phyloP scores from a whole-genome alignment of 2,888 invertebrate genomes.

The Tiliacea aurago region DNA sequence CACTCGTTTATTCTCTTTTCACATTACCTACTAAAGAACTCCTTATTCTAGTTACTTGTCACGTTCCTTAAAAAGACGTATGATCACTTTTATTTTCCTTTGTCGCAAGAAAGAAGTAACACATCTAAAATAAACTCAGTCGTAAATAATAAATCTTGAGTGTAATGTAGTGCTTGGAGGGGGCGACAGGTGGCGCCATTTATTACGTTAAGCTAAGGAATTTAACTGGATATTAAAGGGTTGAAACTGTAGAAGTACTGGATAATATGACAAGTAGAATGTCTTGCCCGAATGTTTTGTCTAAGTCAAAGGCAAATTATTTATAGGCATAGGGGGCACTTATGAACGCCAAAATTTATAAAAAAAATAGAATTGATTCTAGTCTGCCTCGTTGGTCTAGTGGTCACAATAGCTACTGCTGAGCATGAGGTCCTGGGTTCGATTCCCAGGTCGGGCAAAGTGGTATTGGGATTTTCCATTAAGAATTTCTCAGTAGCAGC shows the following conservation, averaged over 20 bases:
- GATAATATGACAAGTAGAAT: neutral
- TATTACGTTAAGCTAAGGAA: conserved; percentile 23
- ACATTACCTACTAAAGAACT: conserved; percentile 5
- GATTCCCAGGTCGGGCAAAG: too few relatives aligned
- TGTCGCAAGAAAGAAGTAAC: conserved; percentile 10
- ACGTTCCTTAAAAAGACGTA: conserved; percentile 6
- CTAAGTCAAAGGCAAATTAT: too few relatives aligned
- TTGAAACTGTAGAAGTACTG: neutral
- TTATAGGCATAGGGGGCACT: too few relatives aligned
- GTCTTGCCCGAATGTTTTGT: too few relatives aligned
- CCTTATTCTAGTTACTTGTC: neutral
- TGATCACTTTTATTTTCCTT: conserved; percentile 26
- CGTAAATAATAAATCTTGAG: conserved; percentile 59
- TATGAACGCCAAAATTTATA: too few relatives aligned
- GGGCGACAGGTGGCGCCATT: conserved; percentile 40
- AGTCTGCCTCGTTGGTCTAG: too few relatives aligned
- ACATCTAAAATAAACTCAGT: conserved; percentile 18
- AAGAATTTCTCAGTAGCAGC: too few relatives aligned
- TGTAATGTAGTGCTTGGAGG: conserved; percentile 10
- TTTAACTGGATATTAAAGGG: conserved; percentile 13
- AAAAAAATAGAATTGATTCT: too few relatives aligned
- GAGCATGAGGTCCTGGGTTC: too few relatives aligned
- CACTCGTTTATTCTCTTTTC: conserved; percentile 1
- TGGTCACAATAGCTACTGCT: too few relatives aligned
- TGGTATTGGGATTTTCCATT: too few relatives aligned